phyloP scores from a whole-genome alignment of 2,888 invertebrate genomes.

The Elmis aenea region DNA sequence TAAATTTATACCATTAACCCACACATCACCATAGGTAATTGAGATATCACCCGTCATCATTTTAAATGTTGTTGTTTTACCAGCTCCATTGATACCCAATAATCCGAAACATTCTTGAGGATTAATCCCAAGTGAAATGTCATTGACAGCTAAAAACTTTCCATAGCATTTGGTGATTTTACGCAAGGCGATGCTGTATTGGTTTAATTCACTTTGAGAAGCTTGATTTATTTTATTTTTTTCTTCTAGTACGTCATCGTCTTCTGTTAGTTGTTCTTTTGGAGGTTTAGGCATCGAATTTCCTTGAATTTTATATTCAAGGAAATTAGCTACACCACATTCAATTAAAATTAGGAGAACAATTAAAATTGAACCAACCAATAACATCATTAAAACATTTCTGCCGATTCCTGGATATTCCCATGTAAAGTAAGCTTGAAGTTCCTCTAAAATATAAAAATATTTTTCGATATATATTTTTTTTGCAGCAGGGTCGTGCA shows the following conservation, averaged over 20 bases:
- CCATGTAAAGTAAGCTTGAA: slow-evolving; percentile 57
- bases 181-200: too few relatives aligned
- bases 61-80: too few relatives aligned
- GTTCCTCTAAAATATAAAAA: too few relatives aligned
- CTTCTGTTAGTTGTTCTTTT: slow-evolving; percentile 35
- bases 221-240: slow-evolving; percentile 47
- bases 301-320: slow-evolving; percentile 36
- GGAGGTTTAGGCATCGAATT: slow-evolving; percentile 20
- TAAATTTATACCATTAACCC: too few relatives aligned
- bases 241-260: slow-evolving; percentile 56
- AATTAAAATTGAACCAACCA: slow-evolving; percentile 57
- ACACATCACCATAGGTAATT: slow-evolving; percentile 66
- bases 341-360: slow-evolving; percentile 61
- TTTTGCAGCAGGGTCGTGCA: too few relatives aligned
- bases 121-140: too few relatives aligned
- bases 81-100: too few relatives aligned
- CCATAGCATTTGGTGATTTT: slow-evolving; percentile 73
- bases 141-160: slow-evolving; percentile 70
- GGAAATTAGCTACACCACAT: slow-evolving; percentile 51
- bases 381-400: slow-evolving; percentile 57
- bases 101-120: slow-evolving; percentile 74
- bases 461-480: too few relatives aligned
- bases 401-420: slow-evolving; percentile 64
- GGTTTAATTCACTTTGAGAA: slow-evolving; percentile 34
- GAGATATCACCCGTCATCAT: slow-evolving; percentile 82